phyloP scores from a whole-genome alignment of 64 coral and sea anemone genomes.

The Hydrozoanthus tunicans region DNA sequence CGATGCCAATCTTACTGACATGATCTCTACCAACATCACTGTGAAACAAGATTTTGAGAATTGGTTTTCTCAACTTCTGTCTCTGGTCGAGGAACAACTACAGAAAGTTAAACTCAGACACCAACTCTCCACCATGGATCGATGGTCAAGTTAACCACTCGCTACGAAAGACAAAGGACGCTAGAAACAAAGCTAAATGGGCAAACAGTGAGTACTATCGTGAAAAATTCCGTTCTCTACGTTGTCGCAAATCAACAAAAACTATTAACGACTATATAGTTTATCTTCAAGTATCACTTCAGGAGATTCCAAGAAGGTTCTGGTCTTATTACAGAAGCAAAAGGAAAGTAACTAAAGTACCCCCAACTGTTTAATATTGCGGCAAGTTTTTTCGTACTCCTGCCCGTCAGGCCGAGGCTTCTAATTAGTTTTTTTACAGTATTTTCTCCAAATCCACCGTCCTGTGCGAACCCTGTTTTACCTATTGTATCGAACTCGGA shows the following conservation, averaged over 20 bases:
- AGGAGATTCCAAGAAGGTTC: constrained; percentile 20
- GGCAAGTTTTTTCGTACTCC: not conserved
- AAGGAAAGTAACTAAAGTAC: constrained; percentile 12
- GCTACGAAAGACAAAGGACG: constrained; percentile 18
- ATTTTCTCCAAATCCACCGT: constrained; percentile 27
- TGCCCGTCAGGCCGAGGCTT: constrained; percentile 8
- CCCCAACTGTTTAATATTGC: not conserved
- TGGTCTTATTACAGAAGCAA: constrained; percentile 24
- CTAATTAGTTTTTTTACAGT: constrained; percentile 15
- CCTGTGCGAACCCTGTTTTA: not conserved
- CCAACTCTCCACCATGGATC: constrained; percentile 55
- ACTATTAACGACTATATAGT: constrained; percentile 11
- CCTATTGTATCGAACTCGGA: not conserved
- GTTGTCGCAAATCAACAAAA: constrained; percentile 21
- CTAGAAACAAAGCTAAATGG: constrained; percentile 45
- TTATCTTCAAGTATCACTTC: constrained; percentile 1
- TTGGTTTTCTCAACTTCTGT: constrained; percentile 7
- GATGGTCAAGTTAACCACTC: constrained; percentile 46
- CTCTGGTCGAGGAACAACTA: constrained; percentile 18
- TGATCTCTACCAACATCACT: not conserved
- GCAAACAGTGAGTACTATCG: not conserved
- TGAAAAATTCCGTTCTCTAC: not conserved
- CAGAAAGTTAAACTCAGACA: constrained; percentile 49
- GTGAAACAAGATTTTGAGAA: constrained; percentile 40
- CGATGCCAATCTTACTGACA: not conserved